These are phyloP conservation scores for Belonocnema kinseyi DNA, from an alignment of 1,140 invertebrate species.

Conservation along the genomic window DNA sequence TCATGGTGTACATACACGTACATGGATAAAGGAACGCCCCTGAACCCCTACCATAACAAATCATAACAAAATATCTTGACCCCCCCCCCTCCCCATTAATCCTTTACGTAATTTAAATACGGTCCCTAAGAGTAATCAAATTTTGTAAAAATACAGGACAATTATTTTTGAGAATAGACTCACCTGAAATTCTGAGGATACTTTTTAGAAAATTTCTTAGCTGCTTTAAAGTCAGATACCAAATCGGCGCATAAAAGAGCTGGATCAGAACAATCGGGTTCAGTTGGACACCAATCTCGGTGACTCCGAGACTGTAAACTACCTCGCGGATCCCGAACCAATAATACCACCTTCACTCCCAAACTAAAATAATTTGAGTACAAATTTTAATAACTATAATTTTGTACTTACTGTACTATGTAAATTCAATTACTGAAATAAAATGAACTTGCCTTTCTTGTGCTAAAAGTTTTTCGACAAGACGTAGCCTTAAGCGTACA, in stretches of 20 bases:
- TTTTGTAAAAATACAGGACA: conserved; percentile 10
- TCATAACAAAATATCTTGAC: no score
- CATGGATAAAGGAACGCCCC: no score
- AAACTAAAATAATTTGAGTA: conserved; percentile 74
- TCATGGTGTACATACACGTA: no score
- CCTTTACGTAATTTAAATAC: background rate
- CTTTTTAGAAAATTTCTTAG: conserved; percentile 80
- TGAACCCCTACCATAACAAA: no score
- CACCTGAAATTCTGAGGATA: conserved; percentile 86
- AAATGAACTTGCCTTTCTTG: conserved; percentile 80
- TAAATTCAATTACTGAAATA: background rate
- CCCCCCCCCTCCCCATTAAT: no score
- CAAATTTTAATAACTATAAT: conserved; percentile 26
- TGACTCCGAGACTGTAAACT: conserved; percentile 90
- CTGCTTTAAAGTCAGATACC: conserved; percentile 87
- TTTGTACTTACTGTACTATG: background rate
- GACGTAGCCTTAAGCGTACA: conserved; percentile 84
- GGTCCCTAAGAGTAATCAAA: background rate
- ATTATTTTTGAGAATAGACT: conserved; percentile 41
- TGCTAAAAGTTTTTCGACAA: conserved; percentile 83
- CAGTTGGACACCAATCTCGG: conserved; percentile 88
- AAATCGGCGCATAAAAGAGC: conserved; percentile 87
- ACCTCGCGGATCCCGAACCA: conserved; percentile 90
- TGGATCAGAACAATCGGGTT: conserved; percentile 88
- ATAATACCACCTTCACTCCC: conserved; percentile 84